Conservation (phyloP, 2,888 invertebrate genomes). For the Agriopis leucophaearia region DNA sequence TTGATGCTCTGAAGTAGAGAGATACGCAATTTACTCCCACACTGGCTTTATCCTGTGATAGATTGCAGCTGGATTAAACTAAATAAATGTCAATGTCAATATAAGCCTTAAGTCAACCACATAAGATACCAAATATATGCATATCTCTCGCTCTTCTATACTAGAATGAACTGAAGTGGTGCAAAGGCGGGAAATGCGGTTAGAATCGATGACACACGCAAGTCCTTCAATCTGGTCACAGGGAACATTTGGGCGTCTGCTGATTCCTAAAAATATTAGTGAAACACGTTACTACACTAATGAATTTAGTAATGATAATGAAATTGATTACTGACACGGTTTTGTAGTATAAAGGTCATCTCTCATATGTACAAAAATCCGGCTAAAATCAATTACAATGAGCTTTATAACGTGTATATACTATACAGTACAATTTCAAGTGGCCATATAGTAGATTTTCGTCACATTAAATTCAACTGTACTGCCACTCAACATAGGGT, state of each 20-base stretch:
- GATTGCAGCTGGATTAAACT: neutral
- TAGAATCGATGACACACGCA: slow-evolving; percentile 60
- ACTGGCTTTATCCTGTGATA: slow-evolving; percentile 4
- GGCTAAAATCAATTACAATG: neutral
- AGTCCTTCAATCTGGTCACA: slow-evolving; percentile 75
- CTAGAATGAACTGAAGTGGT: slow-evolving; percentile 43
- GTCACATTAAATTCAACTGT: neutral
- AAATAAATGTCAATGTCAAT: slow-evolving; percentile 3
- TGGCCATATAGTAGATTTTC: neutral
- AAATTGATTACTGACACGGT: slow-evolving; percentile 32
- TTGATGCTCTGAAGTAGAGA: slow-evolving; percentile 15
- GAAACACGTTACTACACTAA: slow-evolving; percentile 50
- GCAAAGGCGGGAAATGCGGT: slow-evolving; percentile 59
- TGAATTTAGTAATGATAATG: slow-evolving; percentile 13
- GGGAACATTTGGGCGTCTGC: slow-evolving; percentile 78
- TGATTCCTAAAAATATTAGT: slow-evolving; percentile 80
- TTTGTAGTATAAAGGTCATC: neutral
- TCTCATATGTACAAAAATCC: neutral
- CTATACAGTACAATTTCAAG: neutral
- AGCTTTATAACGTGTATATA: neutral
- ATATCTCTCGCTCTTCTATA: slow-evolving; percentile 17
- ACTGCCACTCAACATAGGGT: neutral
- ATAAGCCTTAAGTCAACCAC: slow-evolving; percentile 11
- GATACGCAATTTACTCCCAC: slow-evolving; percentile 20
- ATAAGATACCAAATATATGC: slow-evolving; percentile 11